Evolutionary conservation across 2,888 invertebrate species (phyloP), one percentile per base, ranked within the genome.

Genomic region (Lasius fuliginosus): DNA sequence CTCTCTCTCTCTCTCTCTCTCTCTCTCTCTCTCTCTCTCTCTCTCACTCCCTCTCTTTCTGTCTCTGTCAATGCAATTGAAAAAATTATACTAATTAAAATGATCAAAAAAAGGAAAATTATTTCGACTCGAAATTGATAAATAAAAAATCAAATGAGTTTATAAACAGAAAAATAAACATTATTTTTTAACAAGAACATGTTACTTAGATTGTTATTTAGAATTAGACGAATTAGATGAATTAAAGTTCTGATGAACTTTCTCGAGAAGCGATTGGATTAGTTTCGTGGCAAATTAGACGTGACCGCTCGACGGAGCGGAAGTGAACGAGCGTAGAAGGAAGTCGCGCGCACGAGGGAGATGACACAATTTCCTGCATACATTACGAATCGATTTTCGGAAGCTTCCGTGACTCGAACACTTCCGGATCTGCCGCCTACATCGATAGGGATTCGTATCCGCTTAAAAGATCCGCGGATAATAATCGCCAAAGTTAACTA

Each of bases 201-300:
- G 53, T 53, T 53, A 53, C 8, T n/a, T 53, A 53, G 8, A n/a
- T 53, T 53, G 49, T 81, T 42, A 27, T 27, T 81, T 65, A 33
- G 42, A 53, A 64, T 64, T 49, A 58, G 27, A 73, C 23, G 18
- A 73, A 36, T 73, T 58, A 49, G 49, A 49, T 49, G 2, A 49
- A 64, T 64, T 60, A 42, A 56, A 79, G 71, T 71, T 18, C 58
- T 42, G 42, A 23, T 23, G 27, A 79, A 60, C 33, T 71, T n/a
- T 30, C 73, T 60, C 71, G 60, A 79, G 46, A 60, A 30, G 33
- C 42, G 36, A 76, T 30, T 64, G 62, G 82, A 82, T 82, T 77
- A 76, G 42, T 76, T 82, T 64, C 82, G 40, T n/a, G 62, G 46
- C 49, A 81, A 82, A 88, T 79, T 68, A 62, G 73, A 83, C 74